Evolutionary conservation across 2,888 invertebrate genomes (phyloP).

Genomic region (Diplazon laetatorius): DNA sequence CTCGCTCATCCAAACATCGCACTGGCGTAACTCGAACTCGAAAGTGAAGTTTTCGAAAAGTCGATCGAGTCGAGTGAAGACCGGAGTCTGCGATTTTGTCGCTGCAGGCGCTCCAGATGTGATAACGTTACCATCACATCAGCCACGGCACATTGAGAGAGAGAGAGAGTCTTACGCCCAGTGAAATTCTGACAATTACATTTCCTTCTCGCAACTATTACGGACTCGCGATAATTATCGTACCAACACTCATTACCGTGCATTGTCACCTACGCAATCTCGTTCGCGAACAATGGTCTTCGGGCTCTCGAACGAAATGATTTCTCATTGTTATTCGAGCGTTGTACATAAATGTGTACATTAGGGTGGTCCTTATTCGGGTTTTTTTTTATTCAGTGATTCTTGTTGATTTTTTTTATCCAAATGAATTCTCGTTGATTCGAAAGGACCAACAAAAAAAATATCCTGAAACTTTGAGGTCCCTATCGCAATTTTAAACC

Average conservation of each 20-base stretch:
- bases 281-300: conserved; percentile 11
- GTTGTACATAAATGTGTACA: no score
- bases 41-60: conserved; percentile 2
- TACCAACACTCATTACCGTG: neutral
- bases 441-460: no score
- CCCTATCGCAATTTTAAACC: no score
- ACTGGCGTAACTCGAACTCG: neutral
- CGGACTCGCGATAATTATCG: conserved; percentile 6
- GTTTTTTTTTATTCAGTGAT: no score
- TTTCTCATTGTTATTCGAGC: neutral
- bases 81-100: neutral
- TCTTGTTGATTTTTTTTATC: no score
- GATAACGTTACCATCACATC: no score
- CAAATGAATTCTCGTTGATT: no score
- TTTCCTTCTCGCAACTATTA: conserved; percentile 2
- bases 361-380: no score
- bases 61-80: conserved; percentile 1
- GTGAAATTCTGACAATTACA: conserved; percentile 21
- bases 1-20: neutral
- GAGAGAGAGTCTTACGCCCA: no score
- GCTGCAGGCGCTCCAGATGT: neutral
- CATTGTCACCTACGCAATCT: conserved; percentile 2
- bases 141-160: no score
- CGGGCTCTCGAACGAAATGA: neutral
- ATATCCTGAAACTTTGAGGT: no score